A percentile compares a stretch with the other conserved stretches of the same genome.
These are phyloP conservation scores for Numenius arquata DNA, from an alignment of 2,113 vertebrate genomes.

Conservation along the genomic window DNA sequence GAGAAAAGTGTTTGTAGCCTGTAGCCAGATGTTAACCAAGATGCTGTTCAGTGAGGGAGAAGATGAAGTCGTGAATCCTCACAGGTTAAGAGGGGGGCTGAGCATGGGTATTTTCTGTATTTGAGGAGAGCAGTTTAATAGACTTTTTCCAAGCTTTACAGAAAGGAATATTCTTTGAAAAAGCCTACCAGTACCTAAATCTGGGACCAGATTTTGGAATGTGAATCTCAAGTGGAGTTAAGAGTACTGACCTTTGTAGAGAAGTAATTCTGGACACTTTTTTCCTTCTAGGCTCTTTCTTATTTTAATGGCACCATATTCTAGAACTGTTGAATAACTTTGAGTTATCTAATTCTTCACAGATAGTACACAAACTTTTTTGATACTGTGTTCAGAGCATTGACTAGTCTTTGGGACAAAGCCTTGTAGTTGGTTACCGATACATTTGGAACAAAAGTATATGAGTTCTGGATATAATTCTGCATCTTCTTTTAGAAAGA, in stretches of 20 bases:
- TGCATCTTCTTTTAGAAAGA: not conserved
- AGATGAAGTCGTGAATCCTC: not conserved
- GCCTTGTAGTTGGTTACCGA: not conserved
- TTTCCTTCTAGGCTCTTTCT: not conserved
- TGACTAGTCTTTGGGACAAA: not conserved
- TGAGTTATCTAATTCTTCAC: not conserved
- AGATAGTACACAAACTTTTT: not conserved
- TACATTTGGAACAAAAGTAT: not conserved
- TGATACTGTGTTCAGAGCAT: not conserved
- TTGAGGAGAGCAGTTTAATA: not conserved
- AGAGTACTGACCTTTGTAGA: not conserved
- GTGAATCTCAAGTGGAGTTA: not conserved
- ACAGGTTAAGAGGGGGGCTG: not conserved
- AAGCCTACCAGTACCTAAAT: not conserved
- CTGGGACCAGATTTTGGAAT: not conserved
- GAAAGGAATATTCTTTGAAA: not conserved
- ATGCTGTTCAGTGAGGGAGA: not conserved
- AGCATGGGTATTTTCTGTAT: not conserved
- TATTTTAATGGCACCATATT: not conserved
- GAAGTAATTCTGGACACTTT: not conserved
- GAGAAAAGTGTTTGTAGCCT: not conserved
- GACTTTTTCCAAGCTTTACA: not conserved
- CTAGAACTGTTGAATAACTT: not conserved
- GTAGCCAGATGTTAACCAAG: not conserved
- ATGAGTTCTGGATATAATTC: not conserved